Percentiles rank a stretch among this genome's conserved stretches.
phyloP scores from a whole-genome alignment of 2,113 vertebrate genomes.

The Planiliza haematocheilus region DNA sequence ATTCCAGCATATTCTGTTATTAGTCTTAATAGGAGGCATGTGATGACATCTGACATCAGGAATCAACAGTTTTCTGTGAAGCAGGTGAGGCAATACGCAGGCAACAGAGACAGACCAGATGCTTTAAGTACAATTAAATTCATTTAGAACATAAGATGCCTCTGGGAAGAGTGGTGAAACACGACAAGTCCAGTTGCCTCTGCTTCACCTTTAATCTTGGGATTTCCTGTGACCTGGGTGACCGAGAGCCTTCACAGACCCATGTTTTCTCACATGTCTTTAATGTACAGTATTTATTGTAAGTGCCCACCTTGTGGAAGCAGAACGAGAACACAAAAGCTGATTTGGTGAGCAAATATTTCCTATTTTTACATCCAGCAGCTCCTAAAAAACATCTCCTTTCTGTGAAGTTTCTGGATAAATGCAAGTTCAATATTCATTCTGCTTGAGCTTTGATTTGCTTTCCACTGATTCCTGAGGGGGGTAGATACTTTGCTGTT shows the following conservation, averaged over 20 bases:
- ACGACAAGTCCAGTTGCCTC: no score
- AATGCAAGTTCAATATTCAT: background rate
- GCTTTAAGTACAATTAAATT: background rate
- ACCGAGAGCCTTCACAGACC: no score
- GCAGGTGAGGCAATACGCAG: background rate
- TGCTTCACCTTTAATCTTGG: no score
- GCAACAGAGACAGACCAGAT: background rate
- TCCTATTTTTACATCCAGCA: background rate
- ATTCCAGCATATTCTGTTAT: constrained; percentile 2
- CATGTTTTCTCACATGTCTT: no score
- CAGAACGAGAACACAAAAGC: background rate
- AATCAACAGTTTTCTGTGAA: background rate
- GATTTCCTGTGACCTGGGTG: no score
- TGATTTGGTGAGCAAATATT: background rate
- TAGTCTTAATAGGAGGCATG: background rate
- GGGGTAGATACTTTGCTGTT: no score
- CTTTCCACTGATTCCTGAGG: background rate
- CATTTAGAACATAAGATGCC: no score
- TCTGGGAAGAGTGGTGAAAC: no score
- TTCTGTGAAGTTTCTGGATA: background rate
- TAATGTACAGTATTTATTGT: no score
- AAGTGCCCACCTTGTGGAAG: background rate
- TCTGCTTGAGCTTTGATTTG: background rate
- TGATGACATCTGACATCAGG: no score
- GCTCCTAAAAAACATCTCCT: background rate